Evolutionary conservation across 37 sponge, comb jelly and placozoan genomes (phyloP), one percentile per base, ranked within the genome.

Genomic region (Halisarca cf. caerulea): DNA sequence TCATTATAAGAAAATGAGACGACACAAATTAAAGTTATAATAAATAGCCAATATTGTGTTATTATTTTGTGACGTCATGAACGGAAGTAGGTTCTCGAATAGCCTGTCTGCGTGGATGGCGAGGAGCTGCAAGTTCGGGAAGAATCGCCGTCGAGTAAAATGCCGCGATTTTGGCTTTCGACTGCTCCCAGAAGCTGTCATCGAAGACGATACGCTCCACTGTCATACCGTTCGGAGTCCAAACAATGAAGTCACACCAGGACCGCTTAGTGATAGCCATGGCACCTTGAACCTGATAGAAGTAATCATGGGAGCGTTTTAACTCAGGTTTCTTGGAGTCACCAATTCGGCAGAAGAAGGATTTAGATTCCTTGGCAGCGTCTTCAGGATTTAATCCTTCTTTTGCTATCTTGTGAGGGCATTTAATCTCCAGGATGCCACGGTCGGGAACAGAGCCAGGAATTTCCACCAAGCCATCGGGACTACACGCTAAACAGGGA

Each of bases 181-280:
- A 21, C 33, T 69, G 32, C 3, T n/a, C 71, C 71, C 71, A 69
- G 8, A 69, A 28, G 6, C 33, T 15, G 38, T 5, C 7, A 2
- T 69, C 71, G 7, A 28, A 69, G 2, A 2, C 1, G 25, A 69
- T 69, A 3, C 71, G 8, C 7, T 69, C 71, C 20, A 69, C 71
- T n/a, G 71, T 35, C 35, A 69, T 69, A 3, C 71, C 71, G 20
- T 28, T 69, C 7, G 71, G 71, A 3, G 35, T 32, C 71, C 71
- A 69, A 3, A 69, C 71, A 34, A 69, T 36, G 33, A 69, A 69
- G 37, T 69, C 71, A 69, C 71, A 69, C 71, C 33, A 69, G 7
- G 71, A 69, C 71, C 71, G 71, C 33, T 36, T 11, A 20, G 35
- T 69, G 6, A 69, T 69, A 21, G 71, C 71, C 71, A 69, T 69